Evolutionary conservation across 2,797 vertebrate species (phyloP), one percentile per base, ranked within the genome.

Genomic region (Botia kubotai): DNA sequence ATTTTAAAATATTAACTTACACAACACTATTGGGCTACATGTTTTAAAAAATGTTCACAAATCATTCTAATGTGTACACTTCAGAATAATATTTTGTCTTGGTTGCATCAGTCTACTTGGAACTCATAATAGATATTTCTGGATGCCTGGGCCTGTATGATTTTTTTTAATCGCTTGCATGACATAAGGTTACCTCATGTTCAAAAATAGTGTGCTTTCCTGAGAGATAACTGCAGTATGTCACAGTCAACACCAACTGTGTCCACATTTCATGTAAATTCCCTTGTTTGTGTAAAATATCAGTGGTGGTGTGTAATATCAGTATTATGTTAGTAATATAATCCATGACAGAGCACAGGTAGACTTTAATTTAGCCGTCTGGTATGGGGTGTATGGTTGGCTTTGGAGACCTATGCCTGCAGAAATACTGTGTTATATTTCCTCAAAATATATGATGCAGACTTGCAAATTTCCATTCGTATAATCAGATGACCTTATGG

Each of bases 61-160:
- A 71, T 53, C 48, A 71, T 71, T 26, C 8, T 46, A 46, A 6
- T 46, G 10, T 46, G 10, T 46, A 46, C 10, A 13, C 21, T 3
- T 11, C 57, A 87, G 53, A 87, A 85, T 69, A 46, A 68, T 29
- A 52, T 39, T 80, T 36, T 65, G 63, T 48, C 74, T 62, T 75
- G 82, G 55, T 71, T 58, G 43, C 43, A 46, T 81, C 57, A 52
- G 16, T 57, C 58, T 60, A 23, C 17, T 76, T 81, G 55, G 33
- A 48, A 19, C n/a, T 53, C 12, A 60, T 23, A 19, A 12, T 33
- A 36, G 69, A 68, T 73, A 71, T 81, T 72, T 70, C 13, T 39
- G 60, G 19, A 76, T 62, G 50, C 4, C 50, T 53, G 21, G 29
- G 4, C 21, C 53, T 72, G 36, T 55, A 53, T 57, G 19, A 33